phyloP scores from a whole-genome alignment of 2,113 vertebrate genomes.

The Pedetes capensis region DNA sequence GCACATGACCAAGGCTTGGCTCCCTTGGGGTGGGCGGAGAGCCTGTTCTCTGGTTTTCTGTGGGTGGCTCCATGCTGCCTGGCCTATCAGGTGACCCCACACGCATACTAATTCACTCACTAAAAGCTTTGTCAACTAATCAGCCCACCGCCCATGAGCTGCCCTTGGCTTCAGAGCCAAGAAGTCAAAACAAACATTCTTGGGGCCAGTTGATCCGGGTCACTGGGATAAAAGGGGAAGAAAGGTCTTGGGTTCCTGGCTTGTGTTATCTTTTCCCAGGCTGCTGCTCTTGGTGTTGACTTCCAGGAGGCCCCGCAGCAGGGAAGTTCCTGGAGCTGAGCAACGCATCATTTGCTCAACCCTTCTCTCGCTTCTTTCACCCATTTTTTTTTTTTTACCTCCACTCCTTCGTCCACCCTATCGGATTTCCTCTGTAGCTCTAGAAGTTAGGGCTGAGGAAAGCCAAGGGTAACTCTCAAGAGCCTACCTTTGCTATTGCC shows the following conservation, averaged over 20 bases:
- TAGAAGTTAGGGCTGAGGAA: background rate
- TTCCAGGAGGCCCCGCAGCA: background rate
- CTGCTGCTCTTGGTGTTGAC: constrained; percentile 40
- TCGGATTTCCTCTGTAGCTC: constrained; percentile 5
- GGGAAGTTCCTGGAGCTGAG: background rate
- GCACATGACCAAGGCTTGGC: background rate
- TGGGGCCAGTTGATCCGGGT: constrained; percentile 58
- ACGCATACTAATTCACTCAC: constrained; percentile 42
- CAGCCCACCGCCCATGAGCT: background rate
- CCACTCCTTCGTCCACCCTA: background rate
- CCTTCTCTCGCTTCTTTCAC: background rate
- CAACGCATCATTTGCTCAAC: background rate
- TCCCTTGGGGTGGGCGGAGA: background rate
- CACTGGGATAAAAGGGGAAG: constrained; percentile 67
- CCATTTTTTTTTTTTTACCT: background rate
- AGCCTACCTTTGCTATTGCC: background rate
- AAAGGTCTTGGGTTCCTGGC: background rate
- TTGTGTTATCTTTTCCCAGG: constrained; percentile 28
- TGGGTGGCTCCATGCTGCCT: background rate
- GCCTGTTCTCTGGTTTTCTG: background rate
- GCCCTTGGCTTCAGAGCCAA: constrained; percentile 41
- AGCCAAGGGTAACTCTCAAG: background rate
- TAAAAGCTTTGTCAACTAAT: constrained; percentile 57
- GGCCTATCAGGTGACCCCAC: constrained; percentile 8
- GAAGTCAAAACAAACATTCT: constrained; percentile 73